A percentile compares a stretch with the other conserved stretches of the same genome.
Evolutionary conservation across 2,888 invertebrate species (phyloP).

Genomic region (Philaethria dido): DNA sequence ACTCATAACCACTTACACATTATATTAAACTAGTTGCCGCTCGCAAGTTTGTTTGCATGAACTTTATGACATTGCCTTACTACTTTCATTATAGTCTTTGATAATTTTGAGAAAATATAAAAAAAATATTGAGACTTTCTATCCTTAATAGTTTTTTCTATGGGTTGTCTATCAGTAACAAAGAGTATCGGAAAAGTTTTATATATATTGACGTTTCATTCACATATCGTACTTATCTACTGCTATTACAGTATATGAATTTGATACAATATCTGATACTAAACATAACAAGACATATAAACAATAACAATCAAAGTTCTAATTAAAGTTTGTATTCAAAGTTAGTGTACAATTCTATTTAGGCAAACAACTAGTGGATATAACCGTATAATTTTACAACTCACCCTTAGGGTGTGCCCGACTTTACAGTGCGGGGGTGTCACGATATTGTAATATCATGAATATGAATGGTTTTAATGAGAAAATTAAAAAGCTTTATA

Average conservation of each 20-base stretch:
- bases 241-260: not conserved
- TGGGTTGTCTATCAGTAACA: too few relatives aligned
- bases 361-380: constrained; percentile 48
- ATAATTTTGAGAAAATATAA: too few relatives aligned
- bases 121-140: too few relatives aligned
- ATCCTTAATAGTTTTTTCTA: too few relatives aligned
- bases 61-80: too few relatives aligned
- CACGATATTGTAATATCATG: constrained; percentile 46
- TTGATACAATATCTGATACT: not conserved
- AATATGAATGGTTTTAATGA: constrained; percentile 31
- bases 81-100: too few relatives aligned
- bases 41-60: too few relatives aligned
- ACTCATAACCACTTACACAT: too few relatives aligned
- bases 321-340: constrained; percentile 10
- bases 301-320: constrained; percentile 14
- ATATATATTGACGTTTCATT: not conserved
- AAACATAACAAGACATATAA: not conserved
- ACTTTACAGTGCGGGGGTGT: constrained; percentile 36
- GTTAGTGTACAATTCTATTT: constrained; percentile 6
- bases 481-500: constrained; percentile 19
- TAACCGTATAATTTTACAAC: constrained; percentile 63
- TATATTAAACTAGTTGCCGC: too few relatives aligned
- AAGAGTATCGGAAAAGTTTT: too few relatives aligned
- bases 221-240: not conserved
- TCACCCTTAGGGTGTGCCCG: constrained; percentile 45